Percentiles rank a stretch among this genome's conserved stretches.
Conservation (phyloP, 2,113 vertebrate species). For the Dasyurus viverrinus region DNA sequence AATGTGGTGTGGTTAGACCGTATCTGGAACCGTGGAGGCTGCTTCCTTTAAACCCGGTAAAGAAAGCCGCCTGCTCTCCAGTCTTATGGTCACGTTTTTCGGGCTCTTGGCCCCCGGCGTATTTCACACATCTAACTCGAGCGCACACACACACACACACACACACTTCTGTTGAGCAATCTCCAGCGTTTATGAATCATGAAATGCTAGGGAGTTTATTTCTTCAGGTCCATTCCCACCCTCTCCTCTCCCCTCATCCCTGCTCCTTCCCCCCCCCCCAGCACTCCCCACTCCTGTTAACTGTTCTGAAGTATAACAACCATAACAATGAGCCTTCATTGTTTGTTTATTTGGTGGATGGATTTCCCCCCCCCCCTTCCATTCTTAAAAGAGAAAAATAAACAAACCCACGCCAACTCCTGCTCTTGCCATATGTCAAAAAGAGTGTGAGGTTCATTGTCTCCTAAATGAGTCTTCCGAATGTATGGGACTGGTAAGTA, state of each 20-base stretch:
- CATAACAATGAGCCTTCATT: constrained; percentile 32
- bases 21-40: not conserved
- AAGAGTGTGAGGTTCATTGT: constrained; percentile 58
- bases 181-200: not conserved
- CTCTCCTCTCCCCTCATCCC: not conserved
- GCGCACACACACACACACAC: not conserved
- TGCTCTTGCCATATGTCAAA: constrained; percentile 29
- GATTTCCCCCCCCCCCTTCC: constrained; percentile 27
- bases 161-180: not conserved
- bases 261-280: not conserved
- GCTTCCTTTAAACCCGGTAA: not conserved
- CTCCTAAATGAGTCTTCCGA: constrained; percentile 48
- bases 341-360: constrained; percentile 29
- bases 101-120: not conserved
- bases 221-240: constrained; percentile 8
- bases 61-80: not conserved
- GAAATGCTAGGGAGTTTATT: constrained; percentile 35
- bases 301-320: constrained; percentile 19
- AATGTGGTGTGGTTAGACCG: not conserved
- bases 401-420: constrained; percentile 47
- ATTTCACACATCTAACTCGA: not conserved
- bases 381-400: constrained; percentile 30
- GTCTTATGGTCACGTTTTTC: not conserved
- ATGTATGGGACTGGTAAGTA: not conserved
- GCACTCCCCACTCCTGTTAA: not conserved